Percentiles rank a stretch among this genome's conserved stretches.
Conservation (phyloP, 2,797 vertebrate species). For the Manis crassicaudata region DNA sequence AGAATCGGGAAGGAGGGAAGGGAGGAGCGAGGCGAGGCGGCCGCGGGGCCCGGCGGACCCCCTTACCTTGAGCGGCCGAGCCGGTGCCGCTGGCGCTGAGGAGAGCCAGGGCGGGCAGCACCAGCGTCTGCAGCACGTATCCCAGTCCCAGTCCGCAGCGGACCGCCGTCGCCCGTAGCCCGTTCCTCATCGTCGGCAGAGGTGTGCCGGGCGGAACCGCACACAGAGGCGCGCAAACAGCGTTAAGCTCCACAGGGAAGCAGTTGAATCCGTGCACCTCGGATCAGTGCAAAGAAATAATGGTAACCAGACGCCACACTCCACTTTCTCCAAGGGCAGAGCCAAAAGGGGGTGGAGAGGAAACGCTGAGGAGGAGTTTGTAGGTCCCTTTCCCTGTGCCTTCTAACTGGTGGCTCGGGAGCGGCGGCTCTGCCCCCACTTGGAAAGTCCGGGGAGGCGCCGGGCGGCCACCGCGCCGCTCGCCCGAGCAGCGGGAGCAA, state of each 20-base stretch:
- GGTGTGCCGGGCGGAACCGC: constrained; percentile 38
- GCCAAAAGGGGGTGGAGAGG: constrained; percentile 59
- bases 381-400: constrained; percentile 36
- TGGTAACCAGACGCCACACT: constrained; percentile 22
- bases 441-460: constrained; percentile 67
- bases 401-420: constrained; percentile 75
- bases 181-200: constrained; percentile 88
- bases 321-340: constrained; percentile 71
- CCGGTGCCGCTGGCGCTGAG: constrained; percentile 88
- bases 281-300: constrained; percentile 31
- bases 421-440: constrained; percentile 63
- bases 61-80: constrained; percentile 92
- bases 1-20: background rate
- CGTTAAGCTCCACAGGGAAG: constrained; percentile 31
- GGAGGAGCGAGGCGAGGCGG: constrained; percentile 40
- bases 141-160: constrained; percentile 88
- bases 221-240: constrained; percentile 77
- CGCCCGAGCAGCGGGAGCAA: constrained; percentile 57
- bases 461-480: constrained; percentile 73
- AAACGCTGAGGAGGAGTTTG: constrained; percentile 69
- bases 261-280: constrained; percentile 16
- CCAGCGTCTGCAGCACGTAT: constrained; percentile 88
- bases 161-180: constrained; percentile 87
- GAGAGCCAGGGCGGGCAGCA: constrained; percentile 89
- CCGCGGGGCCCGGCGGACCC: background rate